Base-by-base conservation (phyloP, 2,888 invertebrate genomes). In the Drosophila algonquin region DNA sequence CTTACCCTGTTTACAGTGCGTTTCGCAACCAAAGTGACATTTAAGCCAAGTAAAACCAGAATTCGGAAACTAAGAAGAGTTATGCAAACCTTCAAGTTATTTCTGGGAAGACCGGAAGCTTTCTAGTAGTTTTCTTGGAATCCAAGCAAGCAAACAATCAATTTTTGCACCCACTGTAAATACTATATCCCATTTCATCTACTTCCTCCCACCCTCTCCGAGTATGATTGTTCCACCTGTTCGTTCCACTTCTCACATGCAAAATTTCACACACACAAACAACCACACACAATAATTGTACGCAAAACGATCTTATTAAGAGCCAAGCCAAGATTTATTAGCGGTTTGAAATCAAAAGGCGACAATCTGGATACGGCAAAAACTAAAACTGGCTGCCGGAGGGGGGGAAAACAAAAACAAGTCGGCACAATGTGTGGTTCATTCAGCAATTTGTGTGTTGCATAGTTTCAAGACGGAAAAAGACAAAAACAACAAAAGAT, bases 261-360 rank as follows among this genome's bases (percentile, higher is more conserved):
- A 12, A 52, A n/a, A 40, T 24, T 10, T 30, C 48, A 61, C 80
- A 63, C 80, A 63, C 79, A 74, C 83, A 79, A 0, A 21, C 79
- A 77, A n/a, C n/a, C 80, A 63, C 77, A 74, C 83, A 79, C 77
- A 77, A 69, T 75, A 58, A 76, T 76, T 82, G 71, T 62, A 76
- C 60, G 70, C 54, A 65, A 73, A 80, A 78, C 77, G 62, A 69
- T 65, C 81, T 81, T 81, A 84, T 81, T 80, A 73, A 75, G 52
- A 53, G 45, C 72, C 44, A 63, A 63, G 73, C 72, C 32, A 63
- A 63, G 73, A 84, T 87, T 86, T 84, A 87, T 84, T 73, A 75
- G 55, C 76, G 76, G 76, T 18, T 65, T 35, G 68, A 78, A 81
- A 87, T 85, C 84, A 77, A 74, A 72, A 82, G n/a, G 73, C 86